Conservation (phyloP, 2,888 invertebrate genomes). For the Axea sp. region DNA sequence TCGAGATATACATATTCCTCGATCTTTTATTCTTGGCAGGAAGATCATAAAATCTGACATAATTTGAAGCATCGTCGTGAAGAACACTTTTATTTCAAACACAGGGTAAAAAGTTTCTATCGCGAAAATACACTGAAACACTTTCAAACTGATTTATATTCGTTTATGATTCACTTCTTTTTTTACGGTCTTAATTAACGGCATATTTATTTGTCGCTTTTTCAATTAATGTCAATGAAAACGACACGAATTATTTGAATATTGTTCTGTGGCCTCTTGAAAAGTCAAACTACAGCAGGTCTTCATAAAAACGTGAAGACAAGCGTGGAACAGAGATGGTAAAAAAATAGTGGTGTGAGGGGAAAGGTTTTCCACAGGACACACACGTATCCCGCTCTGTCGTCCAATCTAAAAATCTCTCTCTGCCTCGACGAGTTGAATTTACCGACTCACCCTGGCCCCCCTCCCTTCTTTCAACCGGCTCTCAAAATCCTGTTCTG, state of each 20-base stretch:
- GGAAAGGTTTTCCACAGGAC: conserved; percentile 63
- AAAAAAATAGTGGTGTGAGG: conserved; percentile 20
- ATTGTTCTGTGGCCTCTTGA: not conserved
- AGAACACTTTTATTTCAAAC: conserved; percentile 57
- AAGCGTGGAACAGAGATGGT: conserved; percentile 12
- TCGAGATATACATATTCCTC: conserved; percentile 61
- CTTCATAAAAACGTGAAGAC: conserved; percentile 31
- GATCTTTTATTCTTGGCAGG: conserved; percentile 63
- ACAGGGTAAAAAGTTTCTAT: conserved; percentile 24
- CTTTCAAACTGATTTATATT: conserved; percentile 45
- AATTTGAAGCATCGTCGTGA: conserved; percentile 66
- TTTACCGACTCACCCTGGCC: conserved; percentile 52
- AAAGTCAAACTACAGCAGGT: conserved; percentile 16
- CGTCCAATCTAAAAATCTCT: conserved; percentile 67
- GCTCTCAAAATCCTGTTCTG: conserved; percentile 56
- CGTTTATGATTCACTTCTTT: conserved; percentile 24
- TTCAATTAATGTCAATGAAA: conserved; percentile 2
- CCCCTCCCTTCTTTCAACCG: conserved; percentile 32
- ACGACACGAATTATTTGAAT: conserved; percentile 3
- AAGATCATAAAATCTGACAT: conserved; percentile 67
- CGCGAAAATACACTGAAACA: conserved; percentile 37
- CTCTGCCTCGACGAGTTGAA: conserved; percentile 60
- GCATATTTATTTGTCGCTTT: not conserved
- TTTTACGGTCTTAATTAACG: conserved; percentile 21
- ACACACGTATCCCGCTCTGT: conserved; percentile 64